Base-by-base conservation (phyloP, 2,888 invertebrate genomes). In the Nezara viridula region DNA sequence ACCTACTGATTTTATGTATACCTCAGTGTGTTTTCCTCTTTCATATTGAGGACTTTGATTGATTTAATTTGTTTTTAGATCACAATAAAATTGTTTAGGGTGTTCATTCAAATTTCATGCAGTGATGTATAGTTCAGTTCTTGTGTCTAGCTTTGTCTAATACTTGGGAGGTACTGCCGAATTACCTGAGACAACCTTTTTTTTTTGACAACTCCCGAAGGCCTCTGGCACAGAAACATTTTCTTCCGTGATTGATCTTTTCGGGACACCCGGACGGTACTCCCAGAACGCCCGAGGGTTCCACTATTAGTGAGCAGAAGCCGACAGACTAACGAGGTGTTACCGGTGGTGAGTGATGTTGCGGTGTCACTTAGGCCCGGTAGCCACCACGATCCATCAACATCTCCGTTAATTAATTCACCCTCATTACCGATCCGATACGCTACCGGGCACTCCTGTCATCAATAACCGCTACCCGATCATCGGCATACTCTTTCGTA, bases 361-460 rank as follows among this genome's bases (percentile, higher is more conserved):
- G 81, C 44, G 44, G 44, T 81, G 81, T 81, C 81, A 81, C 81
- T 81, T 81, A 81, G 81, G 24, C 19, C 66, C 81, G 44, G 81
- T 81, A 81, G 81, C 81, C 21, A n/a, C 81, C 81, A 12, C 81
- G 12, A 81, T 81, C 81, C 44, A 81, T 81, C 81, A 81, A 40
- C 40, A n/a, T 47, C 44, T 16, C 27, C 32, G 10, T 40, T 86
- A 86, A 86, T 86, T 86, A 55, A 86, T 86, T 55, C 37, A 40
- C 37, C 10, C 86, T 86, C 86, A 86, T 86, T 86, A 86, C 86
- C 4, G 32, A 55, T 86, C 86, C 60, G 86, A 86, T 86, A 60
- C 86, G 86, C 86, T 86, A 86, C 86, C 86, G 86, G 50, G 52
- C 86, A 55, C 86, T 60, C 24, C 40, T 81, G n/a, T 47, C 86